Evolutionary conservation across 2,888 invertebrate genomes (phyloP).

Genomic region (Eremobia ochroleuca): DNA sequence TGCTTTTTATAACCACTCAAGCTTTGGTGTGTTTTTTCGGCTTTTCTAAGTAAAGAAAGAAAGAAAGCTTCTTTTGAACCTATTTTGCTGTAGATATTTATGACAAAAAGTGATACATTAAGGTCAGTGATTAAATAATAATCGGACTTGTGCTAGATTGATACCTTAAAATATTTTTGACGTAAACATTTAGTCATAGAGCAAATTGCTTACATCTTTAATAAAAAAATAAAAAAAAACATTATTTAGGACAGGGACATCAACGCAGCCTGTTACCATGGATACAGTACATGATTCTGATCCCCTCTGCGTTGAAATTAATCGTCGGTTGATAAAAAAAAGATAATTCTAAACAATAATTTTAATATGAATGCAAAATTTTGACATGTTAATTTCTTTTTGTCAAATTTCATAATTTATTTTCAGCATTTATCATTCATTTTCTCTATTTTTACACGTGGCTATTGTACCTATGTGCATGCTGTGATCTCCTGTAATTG

Average conservation of each 20-base stretch:
- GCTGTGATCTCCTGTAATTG: no score
- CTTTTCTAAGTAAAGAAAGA: neutral
- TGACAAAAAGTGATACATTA: conserved; percentile 16
- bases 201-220: neutral
- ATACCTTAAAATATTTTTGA: neutral
- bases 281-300: no score
- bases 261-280: no score
- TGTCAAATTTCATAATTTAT: no score
- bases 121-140: conserved; percentile 28
- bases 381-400: no score
- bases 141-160: neutral
- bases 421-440: no score
- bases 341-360: no score
- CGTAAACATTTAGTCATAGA: neutral
- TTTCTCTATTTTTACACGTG: no score
- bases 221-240: neutral
- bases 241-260: neutral
- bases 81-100: conserved; percentile 7
- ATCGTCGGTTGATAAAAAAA: no score
- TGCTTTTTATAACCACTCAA: conserved; percentile 39
- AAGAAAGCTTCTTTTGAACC: conserved; percentile 1
- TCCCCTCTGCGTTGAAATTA: no score
- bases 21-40: conserved; percentile 17
- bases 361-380: no score
- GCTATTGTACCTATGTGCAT: no score